Conservation (phyloP, 2,888 invertebrate species). For the Autographa gamma region DNA sequence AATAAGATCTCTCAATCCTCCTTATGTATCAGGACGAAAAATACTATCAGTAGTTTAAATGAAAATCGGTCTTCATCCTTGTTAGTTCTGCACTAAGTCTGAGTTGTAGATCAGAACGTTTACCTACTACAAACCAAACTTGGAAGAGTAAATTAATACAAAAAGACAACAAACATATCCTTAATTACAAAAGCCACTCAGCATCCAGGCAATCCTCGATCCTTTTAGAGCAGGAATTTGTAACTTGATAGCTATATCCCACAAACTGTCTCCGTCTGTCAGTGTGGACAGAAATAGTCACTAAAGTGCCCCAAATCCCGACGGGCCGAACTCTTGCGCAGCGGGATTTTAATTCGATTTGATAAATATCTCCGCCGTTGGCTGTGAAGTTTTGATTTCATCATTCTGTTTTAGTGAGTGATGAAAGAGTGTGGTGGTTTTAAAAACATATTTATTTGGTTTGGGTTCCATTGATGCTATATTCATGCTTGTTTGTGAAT, state of each 20-base stretch:
- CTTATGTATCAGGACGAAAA: too few species aligned
- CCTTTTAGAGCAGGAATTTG: conserved; percentile 57
- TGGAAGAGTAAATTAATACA: neutral
- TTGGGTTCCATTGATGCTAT: neutral
- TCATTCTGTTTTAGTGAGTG: conserved; percentile 39
- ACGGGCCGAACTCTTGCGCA: conserved; percentile 59
- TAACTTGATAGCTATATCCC: conserved; percentile 41
- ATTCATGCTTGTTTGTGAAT: neutral
- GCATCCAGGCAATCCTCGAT: conserved; percentile 19
- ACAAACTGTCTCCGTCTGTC: conserved; percentile 42
- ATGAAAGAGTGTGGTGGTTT: conserved; percentile 21
- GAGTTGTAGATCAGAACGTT: too few species aligned
- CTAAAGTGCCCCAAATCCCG: conserved; percentile 57
- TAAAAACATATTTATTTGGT: conserved; percentile 1
- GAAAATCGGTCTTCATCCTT: too few species aligned
- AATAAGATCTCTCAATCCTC: too few species aligned
- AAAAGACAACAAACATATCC: conserved; percentile 25
- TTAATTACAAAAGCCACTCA: conserved; percentile 46
- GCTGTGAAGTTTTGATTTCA: conserved; percentile 49
- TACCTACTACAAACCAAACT: too few species aligned
- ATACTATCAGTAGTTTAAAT: too few species aligned
- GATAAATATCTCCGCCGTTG: conserved; percentile 51
- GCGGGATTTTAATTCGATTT: conserved; percentile 49
- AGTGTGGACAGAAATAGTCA: conserved; percentile 48
- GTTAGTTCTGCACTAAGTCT: too few species aligned